Evolutionary conservation across 2,113 vertebrate genomes (phyloP), one percentile per base, ranked within the genome.

Genomic region (Centropus bengalensis): DNA sequence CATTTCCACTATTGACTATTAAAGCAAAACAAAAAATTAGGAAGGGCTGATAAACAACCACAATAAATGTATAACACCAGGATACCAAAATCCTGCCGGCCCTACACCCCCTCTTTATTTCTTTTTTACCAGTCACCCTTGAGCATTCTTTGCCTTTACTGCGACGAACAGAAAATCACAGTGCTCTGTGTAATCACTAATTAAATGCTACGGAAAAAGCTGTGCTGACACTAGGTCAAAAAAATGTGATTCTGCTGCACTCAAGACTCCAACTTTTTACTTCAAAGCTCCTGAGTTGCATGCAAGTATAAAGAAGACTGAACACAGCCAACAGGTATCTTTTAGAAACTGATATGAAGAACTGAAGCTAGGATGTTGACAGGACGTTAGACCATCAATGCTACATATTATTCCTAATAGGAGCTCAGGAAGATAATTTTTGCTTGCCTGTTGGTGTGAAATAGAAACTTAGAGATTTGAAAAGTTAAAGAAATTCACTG

Each of bases 401-500:
- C 42, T 63, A 91, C 12, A 10, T 59, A 74, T 64, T 81, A 77
- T 59, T 90, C 88, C 75, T 80, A 94, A 86, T 10, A 86, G 52
- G 60, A 83, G 52, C 60, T 82, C 69, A 64, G 52, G 71, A 89
- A 89, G 60, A 88, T 70, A 75, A 77, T 88, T 95, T 91, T 77
- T 93, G 59, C 68, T 51, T 88, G 89, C 60, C 56, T 77, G 71
- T 83, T 94, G 68, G 44, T 91, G 64, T 2, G 9, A 85, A 74
- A 91, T 44, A 70, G 75, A 76, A 89, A 62, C 3, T 8, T 21
- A 73, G 70, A 85, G 64, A 93, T 89, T 68, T 63, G 42, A 91
- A 94, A 93, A 92, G 91, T 92, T 94, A 91, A 94, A 94, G 91
- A 73, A 96, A 80, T 38, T 42, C 82, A 76, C 78, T 89, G 89